These are phyloP conservation scores for Monoplex corrugatus DNA, from an alignment of 2,888 invertebrate genomes.

Conservation along the genomic window DNA sequence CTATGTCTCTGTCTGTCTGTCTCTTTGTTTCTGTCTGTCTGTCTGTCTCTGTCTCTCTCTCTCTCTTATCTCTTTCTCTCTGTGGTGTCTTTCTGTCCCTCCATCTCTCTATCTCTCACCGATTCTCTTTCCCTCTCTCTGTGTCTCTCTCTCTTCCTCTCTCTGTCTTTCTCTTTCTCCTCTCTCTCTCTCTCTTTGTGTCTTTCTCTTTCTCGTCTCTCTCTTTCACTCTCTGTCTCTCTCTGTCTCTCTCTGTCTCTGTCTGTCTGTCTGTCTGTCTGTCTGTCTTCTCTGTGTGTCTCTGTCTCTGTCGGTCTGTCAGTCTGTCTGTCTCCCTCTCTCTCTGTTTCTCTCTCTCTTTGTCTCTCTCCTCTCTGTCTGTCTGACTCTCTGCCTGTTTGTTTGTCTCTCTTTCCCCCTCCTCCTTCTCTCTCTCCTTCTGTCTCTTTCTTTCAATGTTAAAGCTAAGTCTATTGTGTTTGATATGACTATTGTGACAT, in stretches of 20 bases:
- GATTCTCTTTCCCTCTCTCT: background rate
- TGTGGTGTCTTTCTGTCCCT: too few species aligned
- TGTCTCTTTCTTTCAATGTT: too few species aligned
- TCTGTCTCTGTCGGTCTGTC: background rate
- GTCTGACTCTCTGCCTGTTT: background rate
- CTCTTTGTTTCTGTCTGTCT: slow-evolving; percentile 11
- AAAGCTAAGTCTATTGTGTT: too few species aligned
- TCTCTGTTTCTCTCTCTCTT: background rate
- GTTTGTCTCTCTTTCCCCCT: background rate
- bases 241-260: background rate
- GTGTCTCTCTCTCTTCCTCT: background rate
- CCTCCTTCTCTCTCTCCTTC: background rate
- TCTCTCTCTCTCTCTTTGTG: background rate
- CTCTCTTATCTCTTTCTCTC: slow-evolving; percentile 20
- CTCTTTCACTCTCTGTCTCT: background rate
- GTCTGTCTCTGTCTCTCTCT: slow-evolving; percentile 9
- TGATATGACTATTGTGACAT: too few species aligned
- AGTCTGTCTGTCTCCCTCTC: background rate
- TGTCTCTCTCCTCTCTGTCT: background rate
- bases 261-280: background rate
- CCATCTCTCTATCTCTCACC: background rate
- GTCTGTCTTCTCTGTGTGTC: background rate
- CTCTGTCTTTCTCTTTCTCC: background rate
- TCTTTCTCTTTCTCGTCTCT: background rate
- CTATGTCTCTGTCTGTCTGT: background rate